Base-by-base conservation (phyloP, 2,888 invertebrate genomes). In the Cantharis flavilabris region DNA sequence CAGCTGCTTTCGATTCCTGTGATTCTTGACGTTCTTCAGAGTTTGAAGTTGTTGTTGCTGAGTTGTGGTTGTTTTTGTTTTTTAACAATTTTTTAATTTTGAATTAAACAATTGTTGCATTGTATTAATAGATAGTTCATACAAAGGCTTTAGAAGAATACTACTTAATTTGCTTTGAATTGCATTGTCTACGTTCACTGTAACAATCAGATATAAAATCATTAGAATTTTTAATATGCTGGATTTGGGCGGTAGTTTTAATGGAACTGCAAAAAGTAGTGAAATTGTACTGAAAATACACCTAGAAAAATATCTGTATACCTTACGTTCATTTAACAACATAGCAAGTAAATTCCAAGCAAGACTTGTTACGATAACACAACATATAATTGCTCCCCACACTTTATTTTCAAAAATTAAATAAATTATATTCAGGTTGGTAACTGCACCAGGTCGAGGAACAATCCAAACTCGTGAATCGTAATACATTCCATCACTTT, bases 391-490 rank as follows among this genome's bases (percentile, higher is more conserved):
- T 11, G 33, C 16, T 13, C 13, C 62, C 49, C 62, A 73, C 14
- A 73, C 63, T 26, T 26, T 4, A 23, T 18, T 3, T 11, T 11
- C 7, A 65, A 72, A 72, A 64, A 72, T 30, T 28, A 13, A 30
- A 10, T 20, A 18, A 2, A 30, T 14, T 30, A 72, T 5, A 0
- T 65, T 11, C 3, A 49, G 2, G n/a, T 20, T 20, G 13, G 11
- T 7, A 9, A 33, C 1, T 26, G 20, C 9, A 3, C 13, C 16
- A 23, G 72, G 49, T n/a, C 20, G 65, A 9, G 72, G 72, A 16
- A 67, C 72, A 9, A 72, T 65, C 72, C 72, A 72, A 20, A 72
- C 16, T 28, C 33, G 18, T 13, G 65, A 30, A 49, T 67, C 72
- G 26, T 20, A 49, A 64, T 65, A 72, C 11, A 72, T 13, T 23